Conservation (phyloP, 2,888 invertebrate genomes). For the Ornithoptera alexandrae region DNA sequence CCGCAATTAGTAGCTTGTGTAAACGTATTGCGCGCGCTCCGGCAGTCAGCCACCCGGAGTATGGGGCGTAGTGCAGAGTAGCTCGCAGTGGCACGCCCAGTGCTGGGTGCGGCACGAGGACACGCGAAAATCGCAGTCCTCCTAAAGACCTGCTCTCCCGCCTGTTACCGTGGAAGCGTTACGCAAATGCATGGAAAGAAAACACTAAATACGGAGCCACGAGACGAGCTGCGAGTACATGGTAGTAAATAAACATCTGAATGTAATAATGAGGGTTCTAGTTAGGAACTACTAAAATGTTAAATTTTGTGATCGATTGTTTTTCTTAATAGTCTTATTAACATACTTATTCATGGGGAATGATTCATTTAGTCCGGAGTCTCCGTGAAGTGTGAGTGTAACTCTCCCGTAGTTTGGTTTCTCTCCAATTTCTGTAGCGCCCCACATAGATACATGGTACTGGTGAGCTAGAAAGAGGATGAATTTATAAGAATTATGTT, state of each 20-base stretch:
- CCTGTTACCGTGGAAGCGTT: conserved; percentile 54
- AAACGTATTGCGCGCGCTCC: conserved; percentile 89
- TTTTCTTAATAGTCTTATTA: not conserved
- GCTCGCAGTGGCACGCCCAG: conserved; percentile 86
- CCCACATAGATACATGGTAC: conserved; percentile 90
- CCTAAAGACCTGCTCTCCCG: conserved; percentile 85
- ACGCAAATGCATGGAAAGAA: too few species aligned
- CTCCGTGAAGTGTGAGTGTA: conserved; percentile 88
- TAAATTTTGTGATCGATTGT: not conserved
- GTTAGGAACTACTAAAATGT: too few species aligned
- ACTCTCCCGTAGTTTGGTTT: conserved; percentile 88
- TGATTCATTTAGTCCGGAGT: conserved; percentile 91
- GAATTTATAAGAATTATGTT: too few species aligned
- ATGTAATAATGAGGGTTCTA: too few species aligned
- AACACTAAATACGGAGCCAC: too few species aligned
- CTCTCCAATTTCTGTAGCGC: conserved; percentile 74
- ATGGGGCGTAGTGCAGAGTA: conserved; percentile 90
- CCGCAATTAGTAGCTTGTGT: conserved; percentile 90
- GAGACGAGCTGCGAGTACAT: conserved; percentile 42
- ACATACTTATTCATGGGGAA: conserved; percentile 90
- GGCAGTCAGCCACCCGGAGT: conserved; percentile 94
- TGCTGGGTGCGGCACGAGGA: conserved; percentile 93
- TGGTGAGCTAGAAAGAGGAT: conserved; percentile 85
- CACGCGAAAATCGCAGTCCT: conserved; percentile 87
- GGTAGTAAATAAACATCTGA: too few species aligned